These are phyloP conservation scores for Smithornis capensis DNA, from an alignment of 2,113 vertebrate species.

Conservation along the genomic window DNA sequence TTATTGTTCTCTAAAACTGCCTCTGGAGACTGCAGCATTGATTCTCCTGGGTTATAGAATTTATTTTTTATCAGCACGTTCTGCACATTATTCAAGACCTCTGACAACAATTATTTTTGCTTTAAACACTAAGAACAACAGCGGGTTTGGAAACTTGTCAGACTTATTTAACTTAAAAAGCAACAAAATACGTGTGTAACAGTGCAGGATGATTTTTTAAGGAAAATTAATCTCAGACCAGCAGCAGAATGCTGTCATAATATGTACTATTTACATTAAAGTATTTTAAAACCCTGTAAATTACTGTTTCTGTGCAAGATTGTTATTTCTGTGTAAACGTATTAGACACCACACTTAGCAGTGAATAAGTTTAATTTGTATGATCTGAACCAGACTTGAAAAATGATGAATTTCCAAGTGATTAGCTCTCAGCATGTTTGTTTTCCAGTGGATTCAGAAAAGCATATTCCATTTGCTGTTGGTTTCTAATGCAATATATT, in stretches of 20 bases:
- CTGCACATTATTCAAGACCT: background rate
- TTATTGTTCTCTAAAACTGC: background rate
- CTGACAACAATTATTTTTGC: background rate
- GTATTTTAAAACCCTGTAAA: background rate
- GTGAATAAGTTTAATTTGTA: background rate
- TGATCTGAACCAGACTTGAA: background rate
- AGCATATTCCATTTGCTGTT: background rate
- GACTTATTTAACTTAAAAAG: background rate
- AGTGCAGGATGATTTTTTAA: background rate
- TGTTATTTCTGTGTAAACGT: accelerated
- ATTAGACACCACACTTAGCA: background rate
- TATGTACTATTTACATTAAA: background rate
- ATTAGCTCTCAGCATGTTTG: background rate
- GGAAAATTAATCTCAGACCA: background rate
- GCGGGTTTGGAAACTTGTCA: background rate
- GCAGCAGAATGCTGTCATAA: background rate
- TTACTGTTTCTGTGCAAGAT: background rate
- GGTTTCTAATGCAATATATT: background rate
- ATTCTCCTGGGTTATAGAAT: background rate
- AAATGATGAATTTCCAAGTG: background rate
- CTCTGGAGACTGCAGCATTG: background rate
- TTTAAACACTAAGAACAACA: background rate
- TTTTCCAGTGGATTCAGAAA: background rate
- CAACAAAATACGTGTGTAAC: background rate
- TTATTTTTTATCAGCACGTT: background rate